Percentiles rank a stretch among this genome's conserved stretches.
Conservation (phyloP, 2,888 invertebrate genomes). For the Drosophila tripunctata region DNA sequence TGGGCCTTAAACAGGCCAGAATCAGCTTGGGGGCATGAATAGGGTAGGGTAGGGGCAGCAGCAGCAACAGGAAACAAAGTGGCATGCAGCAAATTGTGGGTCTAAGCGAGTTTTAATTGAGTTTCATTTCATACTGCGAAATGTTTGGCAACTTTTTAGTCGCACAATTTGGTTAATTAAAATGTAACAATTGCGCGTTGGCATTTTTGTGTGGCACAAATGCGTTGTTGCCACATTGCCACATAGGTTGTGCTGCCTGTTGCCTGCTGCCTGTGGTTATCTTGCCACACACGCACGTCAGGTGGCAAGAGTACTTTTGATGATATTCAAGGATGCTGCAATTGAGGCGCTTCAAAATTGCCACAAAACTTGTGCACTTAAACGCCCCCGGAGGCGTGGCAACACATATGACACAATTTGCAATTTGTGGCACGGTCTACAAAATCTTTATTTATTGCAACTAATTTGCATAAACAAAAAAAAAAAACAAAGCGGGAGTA, state of each 20-base stretch:
- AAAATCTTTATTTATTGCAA: conserved; percentile 47
- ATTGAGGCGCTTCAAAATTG: no score
- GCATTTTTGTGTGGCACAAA: conserved; percentile 55
- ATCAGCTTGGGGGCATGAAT: neutral
- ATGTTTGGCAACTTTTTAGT: conserved; percentile 51
- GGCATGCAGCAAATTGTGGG: conserved; percentile 43
- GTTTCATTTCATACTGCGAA: conserved; percentile 59
- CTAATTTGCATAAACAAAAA: conserved; percentile 38
- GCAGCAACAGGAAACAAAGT: conserved; percentile 4
- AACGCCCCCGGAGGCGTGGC: neutral
- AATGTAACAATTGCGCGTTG: conserved; percentile 72
- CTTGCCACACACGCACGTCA: conserved; percentile 23
- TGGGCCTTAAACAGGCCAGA: conserved; percentile 30
- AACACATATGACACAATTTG: conserved; percentile 28
- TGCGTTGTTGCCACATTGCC: conserved; percentile 8
- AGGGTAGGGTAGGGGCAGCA: neutral
- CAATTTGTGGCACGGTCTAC: conserved; percentile 24
- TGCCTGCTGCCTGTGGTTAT: conserved; percentile 30
- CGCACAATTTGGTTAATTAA: conserved; percentile 79
- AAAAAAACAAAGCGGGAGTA: no score
- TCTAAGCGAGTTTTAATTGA: conserved; percentile 78
- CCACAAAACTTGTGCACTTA: no score
- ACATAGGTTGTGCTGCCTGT: no score
- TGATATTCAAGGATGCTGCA: conserved; percentile 41
- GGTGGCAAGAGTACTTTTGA: conserved; percentile 47